A percentile compares a stretch with the other conserved stretches of the same genome.
phyloP scores from a whole-genome alignment of 1,140 invertebrate species.

The Drosophila ogumai region DNA sequence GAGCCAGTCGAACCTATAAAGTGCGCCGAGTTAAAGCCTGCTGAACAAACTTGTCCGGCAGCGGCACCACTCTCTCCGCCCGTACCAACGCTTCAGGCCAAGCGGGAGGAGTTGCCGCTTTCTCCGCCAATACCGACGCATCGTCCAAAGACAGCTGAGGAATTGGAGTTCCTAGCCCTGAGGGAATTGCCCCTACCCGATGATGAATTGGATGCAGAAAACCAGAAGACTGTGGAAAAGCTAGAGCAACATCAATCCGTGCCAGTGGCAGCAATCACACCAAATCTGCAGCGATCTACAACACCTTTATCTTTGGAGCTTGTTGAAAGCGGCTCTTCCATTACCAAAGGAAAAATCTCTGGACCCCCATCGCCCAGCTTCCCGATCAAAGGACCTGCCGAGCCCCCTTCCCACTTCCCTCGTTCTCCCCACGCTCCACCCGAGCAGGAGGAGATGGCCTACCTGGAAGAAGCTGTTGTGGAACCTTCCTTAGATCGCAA shows the following conservation, averaged over 20 bases:
- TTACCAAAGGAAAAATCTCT: neutral
- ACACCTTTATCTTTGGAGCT: constrained; percentile 26
- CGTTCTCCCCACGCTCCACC: constrained; percentile 57
- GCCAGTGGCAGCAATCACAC: constrained; percentile 10
- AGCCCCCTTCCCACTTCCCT: constrained; percentile 57
- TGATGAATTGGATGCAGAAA: too few species aligned
- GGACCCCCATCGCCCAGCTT: constrained; percentile 63
- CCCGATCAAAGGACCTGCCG: constrained; percentile 53
- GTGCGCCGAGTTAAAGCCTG: neutral
- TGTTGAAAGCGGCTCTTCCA: constrained; percentile 6
- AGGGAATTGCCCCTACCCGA: constrained; percentile 18
- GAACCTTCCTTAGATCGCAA: constrained; percentile 31
- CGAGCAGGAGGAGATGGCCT: constrained; percentile 53
- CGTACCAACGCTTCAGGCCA: neutral
- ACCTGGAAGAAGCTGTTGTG: constrained; percentile 55
- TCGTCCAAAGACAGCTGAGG: constrained; percentile 49
- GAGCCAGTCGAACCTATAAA: neutral
- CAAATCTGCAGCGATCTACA: neutral
- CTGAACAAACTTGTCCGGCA: neutral
- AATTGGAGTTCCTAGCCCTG: constrained; percentile 25
- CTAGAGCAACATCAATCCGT: too few species aligned
- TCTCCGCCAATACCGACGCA: constrained; percentile 73
- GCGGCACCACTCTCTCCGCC: constrained; percentile 9
- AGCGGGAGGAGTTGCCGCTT: neutral
- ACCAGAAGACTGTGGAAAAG: neutral